Conservation (phyloP, 2,888 invertebrate genomes). For the Heteropelma amictum region DNA sequence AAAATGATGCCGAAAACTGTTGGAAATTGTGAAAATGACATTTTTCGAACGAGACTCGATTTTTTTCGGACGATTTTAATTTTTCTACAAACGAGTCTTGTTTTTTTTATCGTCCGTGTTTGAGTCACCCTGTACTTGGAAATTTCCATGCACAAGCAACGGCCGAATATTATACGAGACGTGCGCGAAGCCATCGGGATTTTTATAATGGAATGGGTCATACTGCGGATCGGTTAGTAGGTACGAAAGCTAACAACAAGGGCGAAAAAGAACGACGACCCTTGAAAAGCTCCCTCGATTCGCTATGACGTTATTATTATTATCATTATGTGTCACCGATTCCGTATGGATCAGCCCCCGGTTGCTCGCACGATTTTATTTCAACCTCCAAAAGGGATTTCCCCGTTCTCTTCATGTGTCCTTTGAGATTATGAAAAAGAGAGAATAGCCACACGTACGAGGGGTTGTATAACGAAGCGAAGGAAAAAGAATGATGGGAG, state of each 20-base stretch:
- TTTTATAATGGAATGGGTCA: conserved; percentile 53
- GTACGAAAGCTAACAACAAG: conserved; percentile 38
- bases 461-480: conserved; percentile 8
- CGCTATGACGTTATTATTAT: conserved; percentile 3
- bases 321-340: conserved; percentile 23
- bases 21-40: too few relatives aligned
- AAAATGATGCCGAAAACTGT: too few relatives aligned
- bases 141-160: conserved; percentile 9
- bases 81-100: too few relatives aligned
- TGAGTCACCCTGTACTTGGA: not conserved
- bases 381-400: conserved; percentile 9
- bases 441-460: not conserved
- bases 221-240: conserved; percentile 52
- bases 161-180: conserved; percentile 11
- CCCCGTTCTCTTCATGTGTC: not conserved
- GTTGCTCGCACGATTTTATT: conserved; percentile 2
- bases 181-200: conserved; percentile 12
- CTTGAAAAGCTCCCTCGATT: conserved; percentile 6
- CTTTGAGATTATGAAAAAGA: conserved; percentile 28
- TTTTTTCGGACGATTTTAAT: too few relatives aligned
- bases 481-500: conserved; percentile 26
- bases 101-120: too few relatives aligned
- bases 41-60: too few relatives aligned
- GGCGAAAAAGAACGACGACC: conserved; percentile 4
- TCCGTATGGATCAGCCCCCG: conserved; percentile 26